These are phyloP conservation scores for Tetragonula carbonaria DNA, from an alignment of 2,888 invertebrate genomes.

Conservation along the genomic window DNA sequence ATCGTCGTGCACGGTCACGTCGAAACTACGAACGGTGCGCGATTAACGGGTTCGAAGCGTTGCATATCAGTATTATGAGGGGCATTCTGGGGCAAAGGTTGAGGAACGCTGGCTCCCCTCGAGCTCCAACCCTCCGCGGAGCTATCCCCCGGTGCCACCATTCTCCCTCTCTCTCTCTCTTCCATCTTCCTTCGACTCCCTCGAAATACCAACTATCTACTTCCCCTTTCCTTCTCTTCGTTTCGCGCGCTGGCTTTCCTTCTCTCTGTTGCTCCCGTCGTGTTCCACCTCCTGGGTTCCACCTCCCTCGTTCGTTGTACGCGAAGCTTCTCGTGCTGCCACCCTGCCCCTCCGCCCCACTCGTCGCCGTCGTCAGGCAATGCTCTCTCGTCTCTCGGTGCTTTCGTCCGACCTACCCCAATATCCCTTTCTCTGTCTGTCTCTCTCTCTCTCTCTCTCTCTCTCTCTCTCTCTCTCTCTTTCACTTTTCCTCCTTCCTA, in stretches of 20 bases:
- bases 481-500: conserved; percentile 14
- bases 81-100: conserved; percentile 83
- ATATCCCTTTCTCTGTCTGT: conserved; percentile 65
- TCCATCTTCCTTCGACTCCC: conserved; percentile 45
- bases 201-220: conserved; percentile 28
- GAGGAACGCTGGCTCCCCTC: conserved; percentile 79
- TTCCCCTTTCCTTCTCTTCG: conserved; percentile 20
- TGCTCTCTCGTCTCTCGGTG: conserved; percentile 69
- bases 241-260: conserved; percentile 12
- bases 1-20: conserved; percentile 53
- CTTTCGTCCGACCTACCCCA: conserved; percentile 82
- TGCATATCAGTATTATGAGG: conserved; percentile 76
- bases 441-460: background rate
- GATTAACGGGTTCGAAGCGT: conserved; percentile 77
- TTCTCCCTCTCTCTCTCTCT: conserved; percentile 20
- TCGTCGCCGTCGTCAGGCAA: conserved; percentile 66
- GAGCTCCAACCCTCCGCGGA: conserved; percentile 66
- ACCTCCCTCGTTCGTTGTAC: conserved; percentile 30
- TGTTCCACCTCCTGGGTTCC: conserved; percentile 48
- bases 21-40: conserved; percentile 72
- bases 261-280: conserved; percentile 20
- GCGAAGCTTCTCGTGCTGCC: conserved; percentile 21
- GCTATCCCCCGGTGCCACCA: conserved; percentile 21
- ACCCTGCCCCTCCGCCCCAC: conserved; percentile 40
- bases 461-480: background rate